phyloP scores from a whole-genome alignment of 2,113 vertebrate genomes.

The Brienomyrus brachyistius region DNA sequence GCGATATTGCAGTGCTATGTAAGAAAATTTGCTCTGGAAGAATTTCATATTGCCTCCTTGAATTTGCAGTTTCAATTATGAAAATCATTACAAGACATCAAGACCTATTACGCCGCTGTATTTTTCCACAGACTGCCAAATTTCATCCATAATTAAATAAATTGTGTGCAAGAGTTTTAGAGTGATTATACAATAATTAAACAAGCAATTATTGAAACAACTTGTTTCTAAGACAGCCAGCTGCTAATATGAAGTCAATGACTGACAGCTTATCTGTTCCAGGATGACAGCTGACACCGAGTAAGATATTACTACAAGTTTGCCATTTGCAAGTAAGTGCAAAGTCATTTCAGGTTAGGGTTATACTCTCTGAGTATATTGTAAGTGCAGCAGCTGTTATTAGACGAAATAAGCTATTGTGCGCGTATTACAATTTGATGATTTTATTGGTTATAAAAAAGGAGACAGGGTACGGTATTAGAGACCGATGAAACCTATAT shows the following conservation, averaged over 20 bases:
- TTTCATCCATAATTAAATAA: slow-evolving; percentile 10
- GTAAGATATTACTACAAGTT: background rate
- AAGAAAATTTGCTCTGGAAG: background rate
- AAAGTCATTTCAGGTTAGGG: background rate
- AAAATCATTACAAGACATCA: background rate
- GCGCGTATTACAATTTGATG: background rate
- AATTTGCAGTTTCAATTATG: slow-evolving; percentile 7
- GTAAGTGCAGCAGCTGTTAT: background rate
- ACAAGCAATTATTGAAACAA: slow-evolving; percentile 5
- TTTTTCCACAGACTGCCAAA: slow-evolving; percentile 8
- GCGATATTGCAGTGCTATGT: background rate
- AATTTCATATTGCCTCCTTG: background rate
- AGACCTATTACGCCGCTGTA: background rate
- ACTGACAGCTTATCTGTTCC: background rate
- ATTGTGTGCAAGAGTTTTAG: slow-evolving; percentile 1
- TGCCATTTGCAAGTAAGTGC: background rate
- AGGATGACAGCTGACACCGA: slow-evolving; percentile 13
- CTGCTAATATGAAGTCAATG: slow-evolving; percentile 14
- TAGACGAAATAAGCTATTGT: background rate
- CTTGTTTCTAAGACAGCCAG: background rate
- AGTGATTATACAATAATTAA: slow-evolving; percentile 15
- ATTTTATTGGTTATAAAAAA: background rate
- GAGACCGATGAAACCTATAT: background rate
- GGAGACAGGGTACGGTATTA: background rate
- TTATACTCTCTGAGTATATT: background rate